Evolutionary conservation across 1,140 invertebrate genomes (phyloP).

Genomic region (Lasioglossum albipes): DNA sequence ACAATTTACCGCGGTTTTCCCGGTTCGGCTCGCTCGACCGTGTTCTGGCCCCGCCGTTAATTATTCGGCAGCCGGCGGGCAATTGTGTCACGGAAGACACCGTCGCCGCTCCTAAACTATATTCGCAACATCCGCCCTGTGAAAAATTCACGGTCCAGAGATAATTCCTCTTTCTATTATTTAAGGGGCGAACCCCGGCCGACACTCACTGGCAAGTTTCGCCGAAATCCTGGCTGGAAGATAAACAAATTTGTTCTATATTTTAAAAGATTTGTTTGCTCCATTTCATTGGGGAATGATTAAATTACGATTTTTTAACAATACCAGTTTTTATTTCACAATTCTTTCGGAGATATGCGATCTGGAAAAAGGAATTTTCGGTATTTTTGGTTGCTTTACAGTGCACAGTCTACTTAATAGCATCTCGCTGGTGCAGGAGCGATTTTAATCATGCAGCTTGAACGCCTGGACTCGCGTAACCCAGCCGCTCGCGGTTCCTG

Average conservation of each 20-base stretch:
- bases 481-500: neutral
- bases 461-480: neutral
- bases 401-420: neutral
- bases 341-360: too few relatives aligned
- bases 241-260: too few relatives aligned
- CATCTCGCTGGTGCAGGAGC: neutral
- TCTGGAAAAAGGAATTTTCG: too few relatives aligned
- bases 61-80: neutral
- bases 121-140: neutral
- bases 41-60: neutral
- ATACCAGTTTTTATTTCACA: too few relatives aligned
- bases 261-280: too few relatives aligned
- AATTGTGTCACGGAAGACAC: neutral
- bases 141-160: neutral
- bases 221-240: neutral
- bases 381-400: too few relatives aligned
- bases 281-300: too few relatives aligned
- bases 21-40: too few relatives aligned
- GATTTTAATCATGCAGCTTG: slow-evolving; percentile 8
- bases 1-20: neutral
- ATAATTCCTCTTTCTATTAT: neutral
- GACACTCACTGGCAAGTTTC: neutral
- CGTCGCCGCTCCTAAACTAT: neutral
- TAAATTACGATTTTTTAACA: too few relatives aligned
- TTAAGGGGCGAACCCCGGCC: neutral